Percentiles rank a stretch among this genome's conserved stretches.
Evolutionary conservation across 2,113 vertebrate species (phyloP).

Genomic region (Caloenas nicobarica): DNA sequence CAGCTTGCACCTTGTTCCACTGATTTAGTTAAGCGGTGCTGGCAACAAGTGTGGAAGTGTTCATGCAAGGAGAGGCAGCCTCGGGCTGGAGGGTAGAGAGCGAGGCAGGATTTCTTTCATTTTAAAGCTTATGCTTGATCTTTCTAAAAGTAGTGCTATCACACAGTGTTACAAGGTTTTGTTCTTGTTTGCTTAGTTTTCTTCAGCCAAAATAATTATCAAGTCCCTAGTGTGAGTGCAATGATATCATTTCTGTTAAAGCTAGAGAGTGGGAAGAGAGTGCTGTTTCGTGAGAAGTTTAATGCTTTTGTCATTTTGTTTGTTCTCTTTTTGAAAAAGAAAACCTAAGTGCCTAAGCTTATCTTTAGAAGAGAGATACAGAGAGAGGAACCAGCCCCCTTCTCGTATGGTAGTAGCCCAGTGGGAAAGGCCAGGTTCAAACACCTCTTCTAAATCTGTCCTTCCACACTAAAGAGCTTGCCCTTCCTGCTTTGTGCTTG

Average conservation of each 20-base stretch:
- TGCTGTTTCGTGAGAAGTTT: background rate
- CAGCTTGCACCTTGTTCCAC: background rate
- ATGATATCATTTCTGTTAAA: background rate
- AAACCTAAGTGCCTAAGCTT: background rate
- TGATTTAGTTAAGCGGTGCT: background rate
- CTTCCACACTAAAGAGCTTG: background rate
- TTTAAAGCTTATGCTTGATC: background rate
- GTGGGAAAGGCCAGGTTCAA: background rate
- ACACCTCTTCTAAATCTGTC: background rate
- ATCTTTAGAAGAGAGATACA: background rate
- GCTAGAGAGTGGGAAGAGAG: background rate
- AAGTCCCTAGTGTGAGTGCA: background rate
- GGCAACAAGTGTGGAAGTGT: background rate
- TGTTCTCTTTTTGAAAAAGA: background rate
- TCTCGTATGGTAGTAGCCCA: background rate
- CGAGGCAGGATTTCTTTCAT: background rate
- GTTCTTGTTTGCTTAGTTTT: background rate
- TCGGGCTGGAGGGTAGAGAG: background rate
- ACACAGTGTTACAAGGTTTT: background rate
- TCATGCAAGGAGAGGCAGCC: background rate
- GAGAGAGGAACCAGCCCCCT: background rate
- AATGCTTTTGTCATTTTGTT: background rate
- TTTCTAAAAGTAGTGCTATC: background rate
- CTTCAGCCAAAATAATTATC: slow-evolving; percentile 16
- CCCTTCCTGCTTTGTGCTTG: background rate